Evolutionary conservation across 1,140 invertebrate genomes (phyloP).

Genomic region (Pseudomyrmex cubaensis): DNA sequence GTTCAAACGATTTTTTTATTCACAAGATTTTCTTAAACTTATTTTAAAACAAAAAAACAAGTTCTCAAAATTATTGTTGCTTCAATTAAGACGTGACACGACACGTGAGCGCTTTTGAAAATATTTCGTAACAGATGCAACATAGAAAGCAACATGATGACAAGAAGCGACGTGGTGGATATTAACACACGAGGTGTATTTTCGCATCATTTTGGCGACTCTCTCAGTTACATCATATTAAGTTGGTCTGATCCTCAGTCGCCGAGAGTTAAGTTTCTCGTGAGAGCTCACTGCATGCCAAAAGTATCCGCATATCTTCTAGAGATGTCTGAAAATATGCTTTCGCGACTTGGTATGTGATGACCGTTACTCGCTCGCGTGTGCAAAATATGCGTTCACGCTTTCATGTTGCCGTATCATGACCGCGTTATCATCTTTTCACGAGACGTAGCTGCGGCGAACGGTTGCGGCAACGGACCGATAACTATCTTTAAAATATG

Average conservation of each 20-base stretch:
- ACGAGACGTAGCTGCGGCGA: neutral
- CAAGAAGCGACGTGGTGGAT: neutral
- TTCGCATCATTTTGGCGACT: conserved; percentile 1
- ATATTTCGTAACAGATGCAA: conserved; percentile 2
- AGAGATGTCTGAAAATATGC: conserved; percentile 32
- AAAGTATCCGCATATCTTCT: conserved; percentile 15
- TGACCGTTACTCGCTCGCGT: conserved; percentile 9
- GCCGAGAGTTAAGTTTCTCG: conserved; percentile 17
- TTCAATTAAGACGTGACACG: neutral
- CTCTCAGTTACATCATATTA: conserved; percentile 22
- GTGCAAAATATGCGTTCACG: neutral
- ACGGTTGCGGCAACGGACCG: neutral
- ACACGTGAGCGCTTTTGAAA: neutral
- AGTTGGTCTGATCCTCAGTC: conserved; percentile 23
- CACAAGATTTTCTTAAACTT: no score
- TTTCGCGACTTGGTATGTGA: neutral
- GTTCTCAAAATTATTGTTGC: neutral
- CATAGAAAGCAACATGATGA: no score
- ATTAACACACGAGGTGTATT: conserved; percentile 18
- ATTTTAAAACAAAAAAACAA: neutral
- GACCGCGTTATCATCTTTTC: conserved; percentile 12
- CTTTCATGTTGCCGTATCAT: neutral
- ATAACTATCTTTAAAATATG: neutral
- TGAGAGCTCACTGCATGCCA: conserved; percentile 8
- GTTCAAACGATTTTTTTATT: no score